A percentile compares a stretch with the other conserved stretches of the same genome.
These are phyloP conservation scores for Petrosia ficiformis DNA, from an alignment of 37 sponge, comb jelly and placozoan genomes.

Conservation along the genomic window DNA sequence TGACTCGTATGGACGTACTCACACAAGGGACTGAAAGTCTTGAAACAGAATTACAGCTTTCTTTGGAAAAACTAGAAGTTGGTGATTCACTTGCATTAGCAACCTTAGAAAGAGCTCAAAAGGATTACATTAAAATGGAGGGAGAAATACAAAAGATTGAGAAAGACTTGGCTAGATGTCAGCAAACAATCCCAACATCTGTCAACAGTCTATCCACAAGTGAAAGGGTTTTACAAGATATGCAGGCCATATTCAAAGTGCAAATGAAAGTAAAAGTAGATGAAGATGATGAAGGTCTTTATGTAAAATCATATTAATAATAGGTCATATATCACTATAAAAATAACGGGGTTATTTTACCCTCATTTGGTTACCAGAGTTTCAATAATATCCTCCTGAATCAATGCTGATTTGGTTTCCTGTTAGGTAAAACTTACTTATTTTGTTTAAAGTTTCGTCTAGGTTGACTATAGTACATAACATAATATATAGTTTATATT, in stretches of 20 bases:
- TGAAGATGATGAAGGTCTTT: neutral
- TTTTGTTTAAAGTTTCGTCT: too few relatives aligned
- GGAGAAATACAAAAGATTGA: neutral
- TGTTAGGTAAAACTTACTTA: too few relatives aligned
- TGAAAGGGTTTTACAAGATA: neutral
- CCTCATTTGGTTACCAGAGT: too few relatives aligned
- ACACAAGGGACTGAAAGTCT: neutral
- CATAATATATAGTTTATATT: too few relatives aligned
- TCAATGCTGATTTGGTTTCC: too few relatives aligned
- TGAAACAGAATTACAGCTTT: neutral
- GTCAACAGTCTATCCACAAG: neutral
- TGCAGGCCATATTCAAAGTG: neutral
- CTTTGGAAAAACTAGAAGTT: neutral
- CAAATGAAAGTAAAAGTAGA: neutral
- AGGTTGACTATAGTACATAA: too few relatives aligned
- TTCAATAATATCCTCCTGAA: too few relatives aligned
- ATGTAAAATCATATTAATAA: too few relatives aligned
- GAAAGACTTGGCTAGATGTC: neutral
- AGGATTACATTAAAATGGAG: neutral
- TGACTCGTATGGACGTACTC: neutral
- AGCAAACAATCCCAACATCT: neutral
- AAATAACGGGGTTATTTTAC: too few relatives aligned
- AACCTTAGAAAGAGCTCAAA: neutral
- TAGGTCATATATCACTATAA: too few relatives aligned
- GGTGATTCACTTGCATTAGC: neutral